Evolutionary conservation across 2,113 vertebrate genomes (phyloP).

Genomic region (Panurus biarmicus): DNA sequence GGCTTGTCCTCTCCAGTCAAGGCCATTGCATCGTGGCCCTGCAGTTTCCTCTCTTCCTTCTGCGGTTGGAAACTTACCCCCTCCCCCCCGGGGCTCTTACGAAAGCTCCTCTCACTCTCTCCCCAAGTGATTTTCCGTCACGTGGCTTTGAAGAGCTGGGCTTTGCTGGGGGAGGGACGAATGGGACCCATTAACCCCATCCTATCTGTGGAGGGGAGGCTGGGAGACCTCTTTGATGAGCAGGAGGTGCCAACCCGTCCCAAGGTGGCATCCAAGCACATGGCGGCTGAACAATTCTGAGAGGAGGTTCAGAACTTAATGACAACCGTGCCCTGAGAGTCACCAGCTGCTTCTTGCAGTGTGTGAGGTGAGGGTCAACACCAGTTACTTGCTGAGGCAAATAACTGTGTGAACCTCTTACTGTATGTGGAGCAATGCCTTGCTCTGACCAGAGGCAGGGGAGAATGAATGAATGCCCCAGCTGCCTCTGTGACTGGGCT

Average conservation of each 20-base stretch:
- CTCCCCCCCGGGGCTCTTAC: slow-evolving; percentile 54
- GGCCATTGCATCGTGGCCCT: slow-evolving; percentile 28
- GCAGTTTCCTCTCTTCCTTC: slow-evolving; percentile 65
- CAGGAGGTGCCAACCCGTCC: neutral
- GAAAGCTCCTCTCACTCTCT: slow-evolving; percentile 73
- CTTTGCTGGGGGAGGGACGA: slow-evolving; percentile 39
- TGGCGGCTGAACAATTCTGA: neutral
- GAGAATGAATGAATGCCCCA: neutral
- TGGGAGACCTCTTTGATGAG: neutral
- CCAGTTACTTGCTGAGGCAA: neutral
- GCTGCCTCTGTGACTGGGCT: neutral
- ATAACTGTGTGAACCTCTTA: neutral
- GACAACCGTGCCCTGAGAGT: accelerated
- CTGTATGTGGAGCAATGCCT: neutral
- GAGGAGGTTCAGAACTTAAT: neutral
- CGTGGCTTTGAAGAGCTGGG: slow-evolving; percentile 72
- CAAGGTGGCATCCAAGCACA: neutral
- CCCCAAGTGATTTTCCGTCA: slow-evolving; percentile 80
- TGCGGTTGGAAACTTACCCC: slow-evolving; percentile 76
- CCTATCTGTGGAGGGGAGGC: neutral
- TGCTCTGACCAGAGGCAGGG: neutral
- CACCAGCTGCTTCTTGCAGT: neutral
- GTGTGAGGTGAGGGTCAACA: accelerated
- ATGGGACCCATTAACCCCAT: slow-evolving; percentile 2
- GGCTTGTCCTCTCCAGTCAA: neutral